phyloP scores from a whole-genome alignment of 1,140 invertebrate species.

The roundworm (Caenorhabditis elegans) region WBcel235 BX284605.5:13679501-13680000 shows the following conservation, averaged over 20 bases:
- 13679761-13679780: conserved; percentile 40
- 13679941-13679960: conserved; percentile 26
- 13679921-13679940: conserved; percentile 41
- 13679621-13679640: conserved; percentile 47
- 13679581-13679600: conserved; percentile 28
- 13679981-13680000: conserved; percentile 39
- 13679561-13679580: conserved; percentile 47
- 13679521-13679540: not conserved
- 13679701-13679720: conserved; percentile 49
- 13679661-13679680: conserved; percentile 46
- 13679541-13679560: conserved; percentile 47
- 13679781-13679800: conserved; percentile 47
- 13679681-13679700: conserved; percentile 42
- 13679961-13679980: conserved; percentile 35
- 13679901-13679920: conserved; percentile 42
- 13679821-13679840: conserved; percentile 10
- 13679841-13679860: conserved; percentile 4
- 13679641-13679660: conserved; percentile 41
- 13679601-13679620: conserved; percentile 50
- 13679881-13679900: conserved; percentile 41
- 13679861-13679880: conserved; percentile 44
- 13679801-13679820: conserved; percentile 47
- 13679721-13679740: conserved; percentile 49
- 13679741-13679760: conserved; percentile 46
- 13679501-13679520: not conserved